Evolutionary conservation across 1,140 invertebrate genomes (phyloP).

Genomic region (Cecropterus lyciades): DNA sequence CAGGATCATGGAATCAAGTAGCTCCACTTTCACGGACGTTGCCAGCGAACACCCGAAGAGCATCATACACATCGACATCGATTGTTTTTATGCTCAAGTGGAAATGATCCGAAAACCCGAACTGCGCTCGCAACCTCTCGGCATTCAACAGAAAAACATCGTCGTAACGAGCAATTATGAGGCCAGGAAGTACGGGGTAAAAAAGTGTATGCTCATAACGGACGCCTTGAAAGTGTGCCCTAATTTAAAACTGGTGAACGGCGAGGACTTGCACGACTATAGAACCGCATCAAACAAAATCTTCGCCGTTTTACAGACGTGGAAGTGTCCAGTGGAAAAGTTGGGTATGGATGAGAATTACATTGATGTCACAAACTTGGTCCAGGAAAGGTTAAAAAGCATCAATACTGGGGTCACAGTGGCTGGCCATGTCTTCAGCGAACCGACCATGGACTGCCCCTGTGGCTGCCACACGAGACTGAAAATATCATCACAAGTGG

Average conservation of each 20-base stretch:
- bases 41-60: constrained; percentile 84
- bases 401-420: constrained; percentile 59
- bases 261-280: constrained; percentile 91
- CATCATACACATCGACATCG: constrained; percentile 91
- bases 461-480: constrained; percentile 89
- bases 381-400: constrained; percentile 83
- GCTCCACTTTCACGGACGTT: constrained; percentile 63
- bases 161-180: constrained; percentile 93
- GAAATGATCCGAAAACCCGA: constrained; percentile 90
- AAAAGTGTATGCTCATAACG: constrained; percentile 89
- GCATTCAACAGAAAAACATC: constrained; percentile 91
- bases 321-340: constrained; percentile 89
- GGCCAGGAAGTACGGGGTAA: constrained; percentile 88
- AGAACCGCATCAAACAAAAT: constrained; percentile 89
- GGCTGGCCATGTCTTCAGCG: constrained; percentile 85
- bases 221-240: constrained; percentile 89
- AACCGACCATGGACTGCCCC: constrained; percentile 85
- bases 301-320: constrained; percentile 87
- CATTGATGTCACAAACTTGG: constrained; percentile 89
- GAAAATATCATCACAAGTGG: constrained; percentile 87
- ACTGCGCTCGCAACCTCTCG: constrained; percentile 87
- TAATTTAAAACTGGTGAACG: constrained; percentile 88
- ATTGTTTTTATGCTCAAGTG: constrained; percentile 94
- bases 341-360: constrained; percentile 93
- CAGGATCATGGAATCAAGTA: constrained; percentile 80